Conservation (phyloP, 2,888 invertebrate genomes). For the Halictus ligatus region DNA sequence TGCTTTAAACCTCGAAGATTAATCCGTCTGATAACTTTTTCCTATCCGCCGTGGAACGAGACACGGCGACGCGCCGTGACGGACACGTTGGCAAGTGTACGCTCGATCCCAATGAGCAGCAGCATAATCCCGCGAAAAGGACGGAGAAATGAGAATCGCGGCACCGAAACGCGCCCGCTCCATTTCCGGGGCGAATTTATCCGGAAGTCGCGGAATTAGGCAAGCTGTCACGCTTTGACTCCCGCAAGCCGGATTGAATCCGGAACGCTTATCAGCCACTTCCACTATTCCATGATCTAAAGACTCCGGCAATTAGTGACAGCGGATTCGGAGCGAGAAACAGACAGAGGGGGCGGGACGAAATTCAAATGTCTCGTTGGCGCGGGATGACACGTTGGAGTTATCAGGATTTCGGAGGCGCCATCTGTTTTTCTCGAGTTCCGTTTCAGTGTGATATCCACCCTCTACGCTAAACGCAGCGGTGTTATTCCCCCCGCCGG, state of each 20-base stretch:
- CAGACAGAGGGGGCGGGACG: neutral
- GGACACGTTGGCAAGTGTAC: neutral
- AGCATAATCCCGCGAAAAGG: neutral
- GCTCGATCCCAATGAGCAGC: neutral
- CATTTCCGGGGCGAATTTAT: slow-evolving; percentile 26
- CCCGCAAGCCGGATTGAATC: slow-evolving; percentile 43
- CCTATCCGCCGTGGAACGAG: neutral
- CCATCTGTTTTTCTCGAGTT: neutral
- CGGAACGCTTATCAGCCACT: slow-evolving; percentile 48
- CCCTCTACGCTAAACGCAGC: neutral
- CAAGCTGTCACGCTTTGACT: slow-evolving; percentile 35
- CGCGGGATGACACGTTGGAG: neutral
- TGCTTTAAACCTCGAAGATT: neutral
- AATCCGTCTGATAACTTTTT: neutral
- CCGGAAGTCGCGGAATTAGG: slow-evolving; percentile 18
- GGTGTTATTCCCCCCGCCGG: too few species aligned
- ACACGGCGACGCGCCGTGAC: neutral
- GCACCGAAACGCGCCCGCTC: neutral
- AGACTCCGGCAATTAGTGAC: slow-evolving; percentile 60
- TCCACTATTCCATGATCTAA: slow-evolving; percentile 53
- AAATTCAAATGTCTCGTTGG: neutral
- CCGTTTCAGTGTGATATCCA: neutral
- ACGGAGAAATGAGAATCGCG: neutral
- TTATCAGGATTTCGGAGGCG: neutral
- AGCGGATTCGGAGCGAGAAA: slow-evolving; percentile 27